Conservation (phyloP, 2,797 vertebrate species). For the Chelmon rostratus region DNA sequence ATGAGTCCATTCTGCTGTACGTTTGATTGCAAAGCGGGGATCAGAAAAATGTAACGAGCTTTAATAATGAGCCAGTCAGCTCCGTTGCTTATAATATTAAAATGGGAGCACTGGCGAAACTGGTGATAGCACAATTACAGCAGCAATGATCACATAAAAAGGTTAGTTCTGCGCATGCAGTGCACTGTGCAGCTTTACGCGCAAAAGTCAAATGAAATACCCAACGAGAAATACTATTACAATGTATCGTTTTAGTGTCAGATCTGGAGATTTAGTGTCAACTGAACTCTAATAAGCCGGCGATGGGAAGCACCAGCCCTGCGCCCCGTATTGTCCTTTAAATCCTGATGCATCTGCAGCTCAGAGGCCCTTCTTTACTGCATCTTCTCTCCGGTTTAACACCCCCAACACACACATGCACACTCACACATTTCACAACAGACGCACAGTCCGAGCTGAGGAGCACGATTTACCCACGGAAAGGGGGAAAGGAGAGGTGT, state of each 20-base stretch:
- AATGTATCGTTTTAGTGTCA: slow-evolving; percentile 52
- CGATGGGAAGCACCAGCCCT: slow-evolving; percentile 79
- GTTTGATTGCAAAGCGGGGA: slow-evolving; percentile 75
- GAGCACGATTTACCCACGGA: slow-evolving; percentile 5
- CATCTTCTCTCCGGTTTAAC: slow-evolving; percentile 58
- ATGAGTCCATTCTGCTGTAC: slow-evolving; percentile 71
- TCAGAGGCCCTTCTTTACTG: slow-evolving; percentile 74
- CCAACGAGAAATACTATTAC: slow-evolving; percentile 33
- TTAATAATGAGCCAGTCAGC: slow-evolving; percentile 74
- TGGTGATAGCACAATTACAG: slow-evolving; percentile 70
- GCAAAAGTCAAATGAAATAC: slow-evolving; percentile 38
- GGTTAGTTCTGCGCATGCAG: slow-evolving; percentile 27
- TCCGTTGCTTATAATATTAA: slow-evolving; percentile 72
- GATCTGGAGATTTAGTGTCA: slow-evolving; percentile 69
- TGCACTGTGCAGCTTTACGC: slow-evolving; percentile 27
- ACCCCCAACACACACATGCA: slow-evolving; percentile 44
- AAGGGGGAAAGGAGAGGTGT: slow-evolving; percentile 36
- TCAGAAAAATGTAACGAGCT: slow-evolving; percentile 66
- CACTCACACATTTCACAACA: slow-evolving; percentile 18
- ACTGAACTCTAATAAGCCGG: slow-evolving; percentile 81
- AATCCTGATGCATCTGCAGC: slow-evolving; percentile 82
- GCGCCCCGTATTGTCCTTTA: slow-evolving; percentile 74
- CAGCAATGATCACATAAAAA: slow-evolving; percentile 57
- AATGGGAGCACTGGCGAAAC: slow-evolving; percentile 66
- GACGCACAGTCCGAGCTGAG: slow-evolving; percentile 9